These are phyloP conservation scores for Apodemia hepburni DNA, from an alignment of 2,888 invertebrate genomes.

Conservation along the genomic window DNA sequence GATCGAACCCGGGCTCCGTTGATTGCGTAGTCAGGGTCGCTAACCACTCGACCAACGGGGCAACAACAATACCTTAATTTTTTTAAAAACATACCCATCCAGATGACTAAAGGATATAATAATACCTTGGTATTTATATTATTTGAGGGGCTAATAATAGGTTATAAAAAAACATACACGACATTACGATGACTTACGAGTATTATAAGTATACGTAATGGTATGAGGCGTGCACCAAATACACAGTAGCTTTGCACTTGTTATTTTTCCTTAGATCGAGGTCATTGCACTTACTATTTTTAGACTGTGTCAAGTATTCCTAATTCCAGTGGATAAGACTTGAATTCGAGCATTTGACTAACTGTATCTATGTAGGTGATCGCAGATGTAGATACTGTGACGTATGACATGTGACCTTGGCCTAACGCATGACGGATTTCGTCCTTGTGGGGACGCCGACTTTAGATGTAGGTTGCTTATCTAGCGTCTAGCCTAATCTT, in stretches of 20 bases:
- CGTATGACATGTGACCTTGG: constrained; percentile 73
- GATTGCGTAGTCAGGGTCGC: no score
- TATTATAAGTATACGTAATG: constrained; percentile 26
- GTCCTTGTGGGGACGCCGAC: constrained; percentile 73
- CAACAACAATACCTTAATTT: no score
- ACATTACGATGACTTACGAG: constrained; percentile 30
- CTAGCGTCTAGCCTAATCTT: constrained; percentile 21
- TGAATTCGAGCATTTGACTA: constrained; percentile 38
- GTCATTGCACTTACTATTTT: constrained; percentile 68
- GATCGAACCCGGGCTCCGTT: no score
- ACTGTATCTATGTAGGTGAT: constrained; percentile 67
- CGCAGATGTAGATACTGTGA: constrained; percentile 70
- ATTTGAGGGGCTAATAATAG: no score
- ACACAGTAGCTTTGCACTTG: not conserved
- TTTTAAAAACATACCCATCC: no score
- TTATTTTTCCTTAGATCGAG: constrained; percentile 40
- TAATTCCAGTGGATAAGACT: constrained; percentile 52
- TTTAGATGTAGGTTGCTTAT: constrained; percentile 43
- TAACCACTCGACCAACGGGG: no score
- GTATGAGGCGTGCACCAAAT: constrained; percentile 10
- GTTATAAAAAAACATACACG: not conserved
- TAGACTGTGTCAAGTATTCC: constrained; percentile 37
- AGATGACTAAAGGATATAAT: no score
- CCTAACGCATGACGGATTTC: constrained; percentile 70
- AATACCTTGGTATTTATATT: no score